phyloP scores from a whole-genome alignment of 2,888 invertebrate species.

The Spilarctia lutea region DNA sequence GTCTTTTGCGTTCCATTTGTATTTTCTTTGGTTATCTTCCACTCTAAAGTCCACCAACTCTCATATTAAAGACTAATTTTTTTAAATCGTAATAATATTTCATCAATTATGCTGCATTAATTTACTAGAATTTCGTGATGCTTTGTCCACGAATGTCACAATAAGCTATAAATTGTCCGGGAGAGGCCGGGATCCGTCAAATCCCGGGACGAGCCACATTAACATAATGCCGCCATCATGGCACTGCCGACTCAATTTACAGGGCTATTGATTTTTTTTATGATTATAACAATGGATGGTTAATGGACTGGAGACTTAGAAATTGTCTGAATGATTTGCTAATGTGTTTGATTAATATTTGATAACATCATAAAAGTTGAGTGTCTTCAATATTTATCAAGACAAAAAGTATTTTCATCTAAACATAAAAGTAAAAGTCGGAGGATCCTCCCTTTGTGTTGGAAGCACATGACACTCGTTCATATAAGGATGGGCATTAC shows the following conservation, averaged over 20 bases:
- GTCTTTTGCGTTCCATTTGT: too few species aligned
- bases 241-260: conserved; percentile 39
- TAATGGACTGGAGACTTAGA: conserved; percentile 15
- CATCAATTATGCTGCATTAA: conserved; percentile 41
- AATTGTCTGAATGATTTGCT: conserved; percentile 1
- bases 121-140: conserved; percentile 30
- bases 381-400: too few species aligned
- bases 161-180: conserved; percentile 51
- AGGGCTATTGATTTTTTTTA: conserved; percentile 35
- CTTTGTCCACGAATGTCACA: conserved; percentile 41
- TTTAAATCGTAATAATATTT: conserved; percentile 25
- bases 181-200: conserved; percentile 49
- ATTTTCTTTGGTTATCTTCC: too few species aligned
- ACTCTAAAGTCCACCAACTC: too few species aligned
- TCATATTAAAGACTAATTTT: neutral
- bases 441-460: too few species aligned
- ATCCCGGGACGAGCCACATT: conserved; percentile 42
- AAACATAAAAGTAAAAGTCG: too few species aligned
- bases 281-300: conserved; percentile 22
- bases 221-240: conserved; percentile 48
- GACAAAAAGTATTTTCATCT: too few species aligned
- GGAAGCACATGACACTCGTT: too few species aligned
- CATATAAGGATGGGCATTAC: too few species aligned
- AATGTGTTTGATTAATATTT: neutral
- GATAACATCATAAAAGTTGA: neutral